Conservation (phyloP, 2,113 vertebrate species). For the Atrichornis clamosus region DNA sequence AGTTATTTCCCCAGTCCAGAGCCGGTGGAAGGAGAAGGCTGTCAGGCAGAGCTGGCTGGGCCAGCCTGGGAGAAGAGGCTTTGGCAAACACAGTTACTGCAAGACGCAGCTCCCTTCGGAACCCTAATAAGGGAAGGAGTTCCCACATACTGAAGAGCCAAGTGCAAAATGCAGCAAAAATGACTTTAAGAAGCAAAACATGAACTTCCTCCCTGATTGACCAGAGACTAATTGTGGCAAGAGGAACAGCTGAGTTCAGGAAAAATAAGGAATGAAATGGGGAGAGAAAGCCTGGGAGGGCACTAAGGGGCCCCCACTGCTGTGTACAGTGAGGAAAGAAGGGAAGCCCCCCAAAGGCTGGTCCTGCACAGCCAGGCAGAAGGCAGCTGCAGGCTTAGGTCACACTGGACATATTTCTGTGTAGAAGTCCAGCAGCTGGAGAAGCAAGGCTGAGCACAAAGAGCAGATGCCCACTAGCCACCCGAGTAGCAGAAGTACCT, state of each 20-base stretch:
- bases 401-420: not conserved
- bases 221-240: not conserved
- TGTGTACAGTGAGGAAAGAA: not conserved
- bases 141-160: not conserved
- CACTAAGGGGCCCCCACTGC: fast-evolving
- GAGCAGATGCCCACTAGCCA: not conserved
- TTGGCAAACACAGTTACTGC: not conserved
- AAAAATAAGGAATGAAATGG: not conserved
- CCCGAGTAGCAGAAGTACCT: not conserved
- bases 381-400: not conserved
- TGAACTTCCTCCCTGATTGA: not conserved
- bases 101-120: not conserved
- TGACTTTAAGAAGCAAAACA: fast-evolving
- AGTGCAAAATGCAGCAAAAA: not conserved
- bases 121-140: not conserved
- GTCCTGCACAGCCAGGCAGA: not conserved
- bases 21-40: not conserved
- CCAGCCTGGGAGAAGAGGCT: not conserved
- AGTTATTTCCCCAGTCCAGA: not conserved
- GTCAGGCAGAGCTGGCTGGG: not conserved
- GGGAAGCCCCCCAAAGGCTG: not conserved
- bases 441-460: not conserved
- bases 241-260: not conserved
- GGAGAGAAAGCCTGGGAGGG: fast-evolving
- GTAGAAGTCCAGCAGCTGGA: not conserved